These are phyloP conservation scores for Eilema depressum DNA, from an alignment of 2,888 invertebrate species.

Conservation along the genomic window DNA sequence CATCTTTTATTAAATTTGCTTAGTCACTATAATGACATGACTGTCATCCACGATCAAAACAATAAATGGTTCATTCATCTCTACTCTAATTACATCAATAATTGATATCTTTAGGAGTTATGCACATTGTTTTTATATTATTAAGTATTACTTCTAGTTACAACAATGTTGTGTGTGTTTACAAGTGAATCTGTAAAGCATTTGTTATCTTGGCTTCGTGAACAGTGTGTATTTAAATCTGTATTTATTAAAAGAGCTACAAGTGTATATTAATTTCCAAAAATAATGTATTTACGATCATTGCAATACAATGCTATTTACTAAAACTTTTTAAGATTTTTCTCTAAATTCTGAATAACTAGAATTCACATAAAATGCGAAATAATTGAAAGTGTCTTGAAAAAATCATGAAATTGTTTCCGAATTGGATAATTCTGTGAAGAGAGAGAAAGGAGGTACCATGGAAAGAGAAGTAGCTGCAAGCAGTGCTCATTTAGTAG, in stretches of 20 bases:
- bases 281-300: neutral
- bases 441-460: neutral
- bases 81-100: conserved; percentile 31
- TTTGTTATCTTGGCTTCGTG: neutral
- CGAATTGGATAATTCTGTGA: conserved; percentile 6
- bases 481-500: conserved; percentile 35
- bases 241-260: neutral
- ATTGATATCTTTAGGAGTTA: conserved; percentile 26
- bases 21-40: conserved; percentile 5
- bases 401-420: conserved; percentile 23
- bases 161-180: conserved; percentile 23
- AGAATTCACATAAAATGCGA: neutral
- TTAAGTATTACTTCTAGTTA: conserved; percentile 24
- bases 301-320: neutral
- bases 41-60: conserved; percentile 36
- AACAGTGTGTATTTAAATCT: neutral
- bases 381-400: conserved; percentile 28
- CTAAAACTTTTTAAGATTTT: neutral
- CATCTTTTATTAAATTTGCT: neutral
- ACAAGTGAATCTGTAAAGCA: conserved; percentile 2
- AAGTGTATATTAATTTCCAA: neutral
- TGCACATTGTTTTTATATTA: conserved; percentile 21
- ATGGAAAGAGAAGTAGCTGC: conserved; percentile 42
- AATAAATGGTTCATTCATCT: conserved; percentile 38
- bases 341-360: neutral